phyloP scores from a whole-genome alignment of 1,140 invertebrate genomes.

The Oncopodura yosiiana region DNA sequence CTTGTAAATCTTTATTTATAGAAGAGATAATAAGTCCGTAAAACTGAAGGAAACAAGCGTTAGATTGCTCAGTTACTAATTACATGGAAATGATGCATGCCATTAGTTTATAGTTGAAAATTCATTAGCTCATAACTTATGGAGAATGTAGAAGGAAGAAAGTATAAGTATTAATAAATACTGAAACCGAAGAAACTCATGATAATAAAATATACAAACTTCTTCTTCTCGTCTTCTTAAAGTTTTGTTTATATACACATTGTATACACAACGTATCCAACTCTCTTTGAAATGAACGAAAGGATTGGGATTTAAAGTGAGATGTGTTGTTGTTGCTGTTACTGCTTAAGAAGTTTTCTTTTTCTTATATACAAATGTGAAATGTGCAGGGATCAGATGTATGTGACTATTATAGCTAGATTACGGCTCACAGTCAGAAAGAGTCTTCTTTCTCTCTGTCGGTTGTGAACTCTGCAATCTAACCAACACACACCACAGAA shows the following conservation, averaged over 20 bases:
- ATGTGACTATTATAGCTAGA: neutral
- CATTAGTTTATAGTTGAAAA: neutral
- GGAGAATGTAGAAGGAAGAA: slow-evolving; percentile 1
- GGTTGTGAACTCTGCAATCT: too few relatives aligned
- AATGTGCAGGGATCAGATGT: neutral
- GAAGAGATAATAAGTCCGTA: slow-evolving; percentile 6
- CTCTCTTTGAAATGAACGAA: too few relatives aligned
- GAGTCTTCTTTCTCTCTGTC: too few relatives aligned
- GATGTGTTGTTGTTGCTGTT: too few relatives aligned
- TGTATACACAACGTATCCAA: slow-evolving; percentile 7
- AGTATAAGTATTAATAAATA: neutral
- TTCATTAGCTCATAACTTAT: neutral
- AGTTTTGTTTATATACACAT: slow-evolving; percentile 4
- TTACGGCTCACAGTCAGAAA: neutral
- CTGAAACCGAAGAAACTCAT: neutral
- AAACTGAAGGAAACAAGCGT: too few relatives aligned
- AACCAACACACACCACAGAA: too few relatives aligned
- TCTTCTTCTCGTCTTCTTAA: slow-evolving; percentile 1
- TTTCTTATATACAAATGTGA: neutral
- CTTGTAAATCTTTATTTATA: slow-evolving; percentile 14
- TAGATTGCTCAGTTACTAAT: too few relatives aligned
- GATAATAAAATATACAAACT: neutral
- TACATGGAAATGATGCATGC: slow-evolving; percentile 4
- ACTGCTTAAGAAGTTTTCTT: slow-evolving; percentile 5
- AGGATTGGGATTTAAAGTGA: too few relatives aligned